These are phyloP conservation scores for Ictidomys tridecemlineatus DNA, from an alignment of 2,113 vertebrate species.

Conservation along the genomic window DNA sequence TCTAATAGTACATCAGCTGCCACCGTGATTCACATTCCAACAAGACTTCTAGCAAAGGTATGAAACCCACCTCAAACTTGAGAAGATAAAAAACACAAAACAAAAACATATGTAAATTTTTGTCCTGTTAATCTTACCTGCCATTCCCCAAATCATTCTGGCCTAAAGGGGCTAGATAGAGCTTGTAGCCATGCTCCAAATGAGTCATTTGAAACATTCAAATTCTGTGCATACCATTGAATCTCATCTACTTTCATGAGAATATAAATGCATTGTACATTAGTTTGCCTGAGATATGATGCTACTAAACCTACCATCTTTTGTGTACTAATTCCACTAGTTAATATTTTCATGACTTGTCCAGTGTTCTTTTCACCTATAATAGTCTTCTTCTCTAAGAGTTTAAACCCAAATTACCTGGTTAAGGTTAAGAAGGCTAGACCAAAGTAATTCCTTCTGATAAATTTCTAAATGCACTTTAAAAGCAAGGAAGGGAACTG, in stretches of 20 bases:
- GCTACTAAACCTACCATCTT: constrained; percentile 56
- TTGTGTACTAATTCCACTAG: constrained; percentile 46
- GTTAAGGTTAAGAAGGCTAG: constrained; percentile 55
- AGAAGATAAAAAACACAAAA: constrained; percentile 60
- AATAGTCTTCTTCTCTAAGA: constrained; percentile 44
- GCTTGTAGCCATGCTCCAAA: constrained; percentile 11
- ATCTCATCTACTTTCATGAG: constrained; percentile 70
- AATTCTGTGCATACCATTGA: constrained; percentile 70
- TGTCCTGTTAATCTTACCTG: constrained; percentile 64
- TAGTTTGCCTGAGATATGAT: constrained; percentile 51
- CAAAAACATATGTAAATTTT: constrained; percentile 74
- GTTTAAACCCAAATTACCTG: constrained; percentile 37
- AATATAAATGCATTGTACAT: constrained; percentile 64
- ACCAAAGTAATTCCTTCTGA: constrained; percentile 48
- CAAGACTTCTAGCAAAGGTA: constrained; percentile 54
- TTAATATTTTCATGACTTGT: constrained; percentile 61
- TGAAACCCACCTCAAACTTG: constrained; percentile 64
- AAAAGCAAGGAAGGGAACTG: constrained; percentile 24
- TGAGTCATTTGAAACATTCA: constrained; percentile 66
- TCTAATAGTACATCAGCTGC: constrained; percentile 69
- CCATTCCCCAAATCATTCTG: constrained; percentile 61
- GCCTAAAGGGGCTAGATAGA: constrained; percentile 47
- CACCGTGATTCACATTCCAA: constrained; percentile 49
- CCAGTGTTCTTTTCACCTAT: constrained; percentile 33
- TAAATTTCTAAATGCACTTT: constrained; percentile 58